Evolutionary conservation across 1,140 invertebrate species (phyloP).

Genomic region (Pogonomyrmex barbatus): DNA sequence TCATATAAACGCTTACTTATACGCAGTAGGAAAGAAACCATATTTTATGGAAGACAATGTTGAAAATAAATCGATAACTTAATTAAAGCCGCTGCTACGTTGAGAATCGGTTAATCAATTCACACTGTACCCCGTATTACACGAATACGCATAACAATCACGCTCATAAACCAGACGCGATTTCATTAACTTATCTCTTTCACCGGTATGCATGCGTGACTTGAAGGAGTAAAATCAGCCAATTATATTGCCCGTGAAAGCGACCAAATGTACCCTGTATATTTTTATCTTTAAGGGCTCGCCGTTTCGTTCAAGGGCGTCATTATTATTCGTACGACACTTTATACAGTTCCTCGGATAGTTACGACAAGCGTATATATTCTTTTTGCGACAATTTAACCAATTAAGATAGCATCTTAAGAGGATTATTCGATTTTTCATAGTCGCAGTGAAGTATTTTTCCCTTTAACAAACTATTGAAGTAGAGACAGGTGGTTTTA

Average conservation of each 20-base stretch:
- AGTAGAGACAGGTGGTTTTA: conserved; percentile 21
- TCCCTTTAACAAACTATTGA: conserved; percentile 34
- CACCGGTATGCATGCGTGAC: conserved; percentile 79
- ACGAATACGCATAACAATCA: conserved; percentile 80
- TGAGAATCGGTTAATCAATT: conserved; percentile 82
- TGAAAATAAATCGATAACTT: conserved; percentile 84
- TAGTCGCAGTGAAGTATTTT: conserved; percentile 56
- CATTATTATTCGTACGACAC: conserved; percentile 67
- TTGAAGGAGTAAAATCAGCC: conserved; percentile 78
- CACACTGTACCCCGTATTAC: conserved; percentile 72
- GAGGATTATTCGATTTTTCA: conserved; percentile 43
- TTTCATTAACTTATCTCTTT: conserved; percentile 84
- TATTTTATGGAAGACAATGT: conserved; percentile 76
- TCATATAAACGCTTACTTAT: conserved; percentile 75
- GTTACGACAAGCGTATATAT: conserved; percentile 51
- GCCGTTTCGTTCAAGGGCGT: conserved; percentile 46
- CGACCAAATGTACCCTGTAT: conserved; percentile 26
- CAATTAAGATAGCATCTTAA: conserved; percentile 62
- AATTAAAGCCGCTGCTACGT: conserved; percentile 79
- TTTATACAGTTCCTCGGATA: conserved; percentile 57
- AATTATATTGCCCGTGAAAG: conserved; percentile 72
- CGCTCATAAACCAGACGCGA: conserved; percentile 80
- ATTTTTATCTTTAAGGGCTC: conserved; percentile 57
- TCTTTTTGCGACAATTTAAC: conserved; percentile 60
- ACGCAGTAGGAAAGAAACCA: background rate